Base-by-base conservation (phyloP, 2,797 vertebrate genomes). In the Pseudomugil gertrudae region DNA sequence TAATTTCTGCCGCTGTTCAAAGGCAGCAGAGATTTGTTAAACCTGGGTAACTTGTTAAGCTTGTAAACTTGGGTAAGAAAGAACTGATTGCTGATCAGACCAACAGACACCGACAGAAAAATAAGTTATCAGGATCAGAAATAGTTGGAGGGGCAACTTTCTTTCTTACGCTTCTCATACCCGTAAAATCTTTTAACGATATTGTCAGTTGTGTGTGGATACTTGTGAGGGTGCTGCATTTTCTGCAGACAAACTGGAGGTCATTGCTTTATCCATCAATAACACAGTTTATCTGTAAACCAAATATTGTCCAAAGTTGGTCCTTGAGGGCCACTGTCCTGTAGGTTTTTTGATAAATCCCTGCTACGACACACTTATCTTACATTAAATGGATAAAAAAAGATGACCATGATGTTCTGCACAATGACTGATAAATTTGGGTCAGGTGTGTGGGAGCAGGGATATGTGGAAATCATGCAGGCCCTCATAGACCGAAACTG, bases 51-150 rank as follows among this genome's bases (percentile, higher is more conserved):
- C n/a, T n/a, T n/a, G n/a, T n/a, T n/a, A n/a, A n/a, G n/a, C n/a
- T n/a, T n/a, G n/a, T n/a, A n/a, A n/a, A n/a, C n/a, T n/a, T n/a
- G n/a, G n/a, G n/a, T n/a, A 80, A 76, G 76, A 69, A 83, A 73
- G 79, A 87, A 52, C 24, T 58, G 74, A 35, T 76, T 53, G 76
- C 62, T 78, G 73, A 53, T 86, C 66, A 64, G 73, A 66, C 57
- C 70, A 75, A 76, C 76, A 67, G 80, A 88, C 63, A 72, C 66
- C 88, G 24, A 30, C 72, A 52, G 80, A 79, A 56, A 78, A 3
- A 85, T 76, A 73, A 74, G 64, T 68, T 74, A 67, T 83, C 82
- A 75, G 71, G 54, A 83, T 84, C 54, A 80, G 61, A 83, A 86
- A 82, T 78, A 84, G 78, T 84, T 65, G 69, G 72, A 74, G 76